Base-by-base conservation (phyloP, 2,797 vertebrate species). In the Sarcoramphus papa region DNA sequence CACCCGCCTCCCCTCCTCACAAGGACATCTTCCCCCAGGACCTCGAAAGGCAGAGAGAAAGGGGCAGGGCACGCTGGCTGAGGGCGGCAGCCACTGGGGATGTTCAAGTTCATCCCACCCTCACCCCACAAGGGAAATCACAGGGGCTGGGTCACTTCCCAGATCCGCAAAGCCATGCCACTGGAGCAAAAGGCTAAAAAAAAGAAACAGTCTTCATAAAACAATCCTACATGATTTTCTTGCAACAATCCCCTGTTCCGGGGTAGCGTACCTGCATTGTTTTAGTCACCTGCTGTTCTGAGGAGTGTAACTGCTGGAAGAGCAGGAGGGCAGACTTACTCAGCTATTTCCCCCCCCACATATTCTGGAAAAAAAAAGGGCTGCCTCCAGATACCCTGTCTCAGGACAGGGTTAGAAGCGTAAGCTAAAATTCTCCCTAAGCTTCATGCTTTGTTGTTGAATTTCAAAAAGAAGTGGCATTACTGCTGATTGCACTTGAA, bases 141-240 rank as follows among this genome's bases (percentile, higher is more conserved):
- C 57, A 54, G 54, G 22, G 41, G 14, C 43, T 48, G 14, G 27
- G 74, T 90, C 40, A 48, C 47, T 87, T 93, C 65, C 65, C 64
- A 63, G 37, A 28, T 81, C 80, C 0, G 0, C 63, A 79, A 88
- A 94, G 24, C 18, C 48, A 74, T 31, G 27, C 12, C 41, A 53
- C 53, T 33, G 27, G 54, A 28, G 47, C 1, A 7, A 68, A 56
- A 85, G 33, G 15, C 5, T 9, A 17, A 8, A n/a, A 19, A 8
- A 35, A 10, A 37, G 3, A 20, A 74, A 27, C 45, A 23, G 4
- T 35, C 47, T 94, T 94, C 85, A 64, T 85, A 65, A 91, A 93
- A 45, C 37, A 92, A 91, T 75, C 64, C 65, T 78, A 35, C 48
- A 91, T 68, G 53, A 92, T 90, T 95, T 92, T 74, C 75, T 94